Evolutionary conservation across 2,888 invertebrate genomes (phyloP).

Genomic region (Pollenia amentaria): DNA sequence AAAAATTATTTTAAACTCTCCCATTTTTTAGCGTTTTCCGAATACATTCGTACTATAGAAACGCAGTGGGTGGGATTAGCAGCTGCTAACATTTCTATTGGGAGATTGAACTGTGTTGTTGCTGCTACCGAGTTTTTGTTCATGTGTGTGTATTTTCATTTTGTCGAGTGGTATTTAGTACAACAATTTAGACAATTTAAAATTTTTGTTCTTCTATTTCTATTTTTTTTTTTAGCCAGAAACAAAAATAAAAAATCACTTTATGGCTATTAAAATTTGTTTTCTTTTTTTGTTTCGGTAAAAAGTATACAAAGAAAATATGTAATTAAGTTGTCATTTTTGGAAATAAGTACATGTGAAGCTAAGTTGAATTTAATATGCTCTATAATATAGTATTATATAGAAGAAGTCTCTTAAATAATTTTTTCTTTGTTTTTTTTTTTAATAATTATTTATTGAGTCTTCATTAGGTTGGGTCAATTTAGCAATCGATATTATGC

Average conservation of each 20-base stretch:
- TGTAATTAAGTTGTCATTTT: not conserved
- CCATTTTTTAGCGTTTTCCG: no score
- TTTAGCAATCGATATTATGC: no score
- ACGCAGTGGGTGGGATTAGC: constrained; percentile 57
- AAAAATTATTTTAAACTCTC: not conserved
- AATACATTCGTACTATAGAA: not conserved
- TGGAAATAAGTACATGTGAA: not conserved
- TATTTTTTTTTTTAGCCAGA: not conserved
- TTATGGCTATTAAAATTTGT: not conserved
- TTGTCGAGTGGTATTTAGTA: constrained; percentile 5
- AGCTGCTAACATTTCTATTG: constrained; percentile 22
- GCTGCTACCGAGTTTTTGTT: constrained; percentile 1
- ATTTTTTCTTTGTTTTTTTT: no score
- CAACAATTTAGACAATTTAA: constrained; percentile 36
- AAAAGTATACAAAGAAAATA: no score
- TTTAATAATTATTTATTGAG: no score
- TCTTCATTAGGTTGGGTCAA: no score
- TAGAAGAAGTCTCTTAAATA: no score
- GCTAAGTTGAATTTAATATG: no score
- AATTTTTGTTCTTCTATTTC: not conserved
- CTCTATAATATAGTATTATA: no score
- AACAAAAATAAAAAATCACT: not conserved
- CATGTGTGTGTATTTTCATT: not conserved
- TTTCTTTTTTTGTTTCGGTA: no score
- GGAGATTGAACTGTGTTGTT: not conserved